Conservation (phyloP, 2,113 vertebrate species). For the Litocranius walleri region DNA sequence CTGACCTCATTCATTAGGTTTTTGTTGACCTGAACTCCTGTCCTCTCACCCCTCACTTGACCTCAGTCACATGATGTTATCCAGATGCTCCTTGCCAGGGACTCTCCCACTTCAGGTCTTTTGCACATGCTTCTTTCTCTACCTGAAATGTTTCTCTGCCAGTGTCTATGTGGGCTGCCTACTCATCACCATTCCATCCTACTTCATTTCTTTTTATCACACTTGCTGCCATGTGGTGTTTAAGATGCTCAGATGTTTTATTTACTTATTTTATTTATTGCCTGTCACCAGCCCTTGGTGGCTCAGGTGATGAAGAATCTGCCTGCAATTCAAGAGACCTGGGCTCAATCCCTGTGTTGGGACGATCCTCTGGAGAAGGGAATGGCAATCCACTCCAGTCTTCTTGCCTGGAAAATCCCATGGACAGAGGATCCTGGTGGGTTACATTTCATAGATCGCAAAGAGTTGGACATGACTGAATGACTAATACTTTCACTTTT, state of each 20-base stretch:
- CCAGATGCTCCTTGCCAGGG: neutral
- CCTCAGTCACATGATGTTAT: neutral
- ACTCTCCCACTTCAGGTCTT: neutral
- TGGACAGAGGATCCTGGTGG: neutral
- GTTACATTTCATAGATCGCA: neutral
- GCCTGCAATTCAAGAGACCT: neutral
- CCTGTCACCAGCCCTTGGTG: neutral
- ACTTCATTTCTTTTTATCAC: neutral
- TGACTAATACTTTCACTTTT: neutral
- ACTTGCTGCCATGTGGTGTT: neutral
- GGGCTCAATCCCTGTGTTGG: neutral
- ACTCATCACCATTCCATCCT: neutral
- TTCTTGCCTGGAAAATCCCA: neutral
- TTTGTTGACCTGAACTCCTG: neutral
- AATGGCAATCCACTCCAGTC: neutral
- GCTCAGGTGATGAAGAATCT: neutral
- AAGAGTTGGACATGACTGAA: neutral
- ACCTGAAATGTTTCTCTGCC: neutral
- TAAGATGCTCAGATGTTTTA: neutral
- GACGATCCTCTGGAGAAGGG: rapidly evolving
- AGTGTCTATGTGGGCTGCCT: neutral
- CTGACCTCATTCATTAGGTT: neutral
- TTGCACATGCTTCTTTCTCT: neutral
- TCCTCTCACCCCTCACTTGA: neutral
- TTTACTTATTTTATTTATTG: neutral